Percentiles rank a stretch among this genome's conserved stretches.
Conservation (phyloP, 2,113 vertebrate genomes). For the Grantiella picta region DNA sequence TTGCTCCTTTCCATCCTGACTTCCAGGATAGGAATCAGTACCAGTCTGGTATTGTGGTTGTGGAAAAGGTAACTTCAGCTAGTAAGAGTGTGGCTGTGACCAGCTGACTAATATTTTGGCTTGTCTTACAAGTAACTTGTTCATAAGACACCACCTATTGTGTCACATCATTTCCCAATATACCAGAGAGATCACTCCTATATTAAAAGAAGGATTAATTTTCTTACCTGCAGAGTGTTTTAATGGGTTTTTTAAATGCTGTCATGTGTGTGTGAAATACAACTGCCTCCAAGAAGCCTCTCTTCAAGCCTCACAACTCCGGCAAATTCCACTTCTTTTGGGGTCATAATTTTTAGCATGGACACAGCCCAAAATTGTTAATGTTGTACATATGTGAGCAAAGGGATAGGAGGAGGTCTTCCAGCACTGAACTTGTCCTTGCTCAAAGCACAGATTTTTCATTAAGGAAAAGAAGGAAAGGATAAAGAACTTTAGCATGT, state of each 20-base stretch:
- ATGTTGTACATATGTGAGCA: background rate
- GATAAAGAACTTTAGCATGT: background rate
- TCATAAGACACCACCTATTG: background rate
- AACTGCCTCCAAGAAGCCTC: background rate
- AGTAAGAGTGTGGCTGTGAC: background rate
- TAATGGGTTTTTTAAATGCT: background rate
- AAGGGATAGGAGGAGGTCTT: background rate
- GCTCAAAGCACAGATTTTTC: background rate
- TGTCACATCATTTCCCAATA: background rate
- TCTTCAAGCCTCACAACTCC: background rate
- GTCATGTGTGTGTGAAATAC: background rate
- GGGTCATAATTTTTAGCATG: background rate
- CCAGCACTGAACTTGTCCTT: background rate
- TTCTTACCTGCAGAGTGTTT: background rate
- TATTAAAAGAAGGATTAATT: background rate
- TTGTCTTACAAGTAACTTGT: background rate
- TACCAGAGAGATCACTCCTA: background rate
- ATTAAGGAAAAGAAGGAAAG: background rate
- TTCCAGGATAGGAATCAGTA: background rate
- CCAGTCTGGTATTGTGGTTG: background rate
- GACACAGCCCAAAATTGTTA: background rate
- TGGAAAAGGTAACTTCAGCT: background rate
- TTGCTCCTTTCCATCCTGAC: background rate
- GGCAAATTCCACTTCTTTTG: background rate
- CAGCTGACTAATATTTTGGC: background rate